phyloP scores from a whole-genome alignment of 2,113 vertebrate species.

The Odocoileus hemionus region DNA sequence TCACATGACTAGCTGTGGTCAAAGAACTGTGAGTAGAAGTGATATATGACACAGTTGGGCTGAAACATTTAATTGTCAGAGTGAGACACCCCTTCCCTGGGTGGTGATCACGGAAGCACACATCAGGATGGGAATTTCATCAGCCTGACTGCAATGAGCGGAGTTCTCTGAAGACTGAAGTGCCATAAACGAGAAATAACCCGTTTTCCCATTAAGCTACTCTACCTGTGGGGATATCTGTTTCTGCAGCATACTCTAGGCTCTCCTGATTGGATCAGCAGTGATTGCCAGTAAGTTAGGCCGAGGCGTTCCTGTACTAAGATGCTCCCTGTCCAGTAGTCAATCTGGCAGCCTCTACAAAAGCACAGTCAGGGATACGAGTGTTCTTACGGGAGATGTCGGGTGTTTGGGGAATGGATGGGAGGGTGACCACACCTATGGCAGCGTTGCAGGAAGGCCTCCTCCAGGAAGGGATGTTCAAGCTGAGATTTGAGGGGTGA shows the following conservation, averaged over 20 bases:
- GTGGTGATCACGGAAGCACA: not conserved
- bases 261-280: not conserved
- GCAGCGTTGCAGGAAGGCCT: not conserved
- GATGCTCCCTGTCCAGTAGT: not conserved
- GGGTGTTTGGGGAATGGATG: not conserved
- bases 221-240: not conserved
- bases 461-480: not conserved
- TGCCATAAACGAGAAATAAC: not conserved
- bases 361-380: not conserved
- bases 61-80: not conserved
- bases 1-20: not conserved
- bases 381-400: not conserved
- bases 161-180: not conserved
- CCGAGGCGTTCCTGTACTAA: not conserved
- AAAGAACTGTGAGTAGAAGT: not conserved
- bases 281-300: not conserved
- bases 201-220: not conserved
- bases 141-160: not conserved
- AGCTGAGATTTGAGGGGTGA: not conserved
- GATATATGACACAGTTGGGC: fast-evolving
- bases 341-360: not conserved
- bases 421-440: not conserved
- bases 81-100: not conserved
- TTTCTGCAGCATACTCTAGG: not conserved
- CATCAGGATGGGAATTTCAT: not conserved